Evolutionary conservation across 92 coral and sea anemone genomes (phyloP), one percentile per base, ranked within the genome.

Genomic region (Zoanthus solanderi): DNA sequence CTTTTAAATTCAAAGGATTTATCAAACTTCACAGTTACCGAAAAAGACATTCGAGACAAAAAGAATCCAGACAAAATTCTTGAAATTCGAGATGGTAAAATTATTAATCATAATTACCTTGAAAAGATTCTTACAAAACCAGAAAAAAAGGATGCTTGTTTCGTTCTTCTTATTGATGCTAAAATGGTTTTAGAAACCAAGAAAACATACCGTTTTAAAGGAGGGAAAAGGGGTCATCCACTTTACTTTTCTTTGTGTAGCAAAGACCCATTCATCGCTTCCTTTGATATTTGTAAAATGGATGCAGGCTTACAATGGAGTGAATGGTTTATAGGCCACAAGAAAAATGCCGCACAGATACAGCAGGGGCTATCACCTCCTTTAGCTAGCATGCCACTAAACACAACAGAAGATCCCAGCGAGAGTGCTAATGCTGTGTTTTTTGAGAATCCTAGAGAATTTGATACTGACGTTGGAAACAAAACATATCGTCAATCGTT

Each of bases 251-350:
- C 83, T 0, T 13, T 78, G 11, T 3, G 8, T 58, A 54, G 66
- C 18, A 56, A 78, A 30, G 83, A 78, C 57, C 44, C 67, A 15
- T 78, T 28, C 68, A 58, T 47, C 28, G 83, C 83, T n/a, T 11
- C 47, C 4, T 78, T 78, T 60, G 45, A 78, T 60, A 56, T 47
- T 78, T 1, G 10, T n/a, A 46, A 15, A 4, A 18, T 75, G 6
- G 61, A 75, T 30, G 37, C 60, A 30, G 79, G 79, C 44, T 52
- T 75, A 75, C 79, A 75, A 32, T 75, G 79, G 79, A 75, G 79
- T 75, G 53, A 46, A 8, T 75, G 79, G 57, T 75, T 75, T 75
- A 16, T 16, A 47, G n/a, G 9, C 9, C 13, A 13, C 83, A 52
- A 23, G 30, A 31, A 78, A 57, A 78, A 1, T 4, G 9, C 3